Base-by-base conservation (phyloP, 2,113 vertebrate species). In the Gambusia affinis region DNA sequence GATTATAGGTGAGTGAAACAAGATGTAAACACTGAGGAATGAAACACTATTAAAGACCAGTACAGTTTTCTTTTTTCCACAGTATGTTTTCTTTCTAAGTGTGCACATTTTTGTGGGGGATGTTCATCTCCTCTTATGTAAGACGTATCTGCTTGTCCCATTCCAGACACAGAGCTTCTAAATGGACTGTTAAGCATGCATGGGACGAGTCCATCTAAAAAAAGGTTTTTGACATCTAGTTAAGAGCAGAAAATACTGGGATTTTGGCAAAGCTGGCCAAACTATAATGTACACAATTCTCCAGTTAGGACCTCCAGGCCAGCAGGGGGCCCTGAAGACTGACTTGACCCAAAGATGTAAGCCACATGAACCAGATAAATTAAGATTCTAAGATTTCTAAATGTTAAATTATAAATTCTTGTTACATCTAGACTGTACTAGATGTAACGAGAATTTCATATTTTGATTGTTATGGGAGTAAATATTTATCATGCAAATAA, bases 61-160 rank as follows among this genome's bases (percentile, higher is more conserved):
- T 6, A 24, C 5, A 24, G 47, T 22, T 54, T 54, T 54, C 22
- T 51, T 51, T 54, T 54, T 54, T 54, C 6, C 17, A 22, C 47
- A 19, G 47, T 54, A 19, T 2, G 19, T 54, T 19, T 54, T 54
- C 39, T 42, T 42, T 24, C 24, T 57, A 57, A 57, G 51, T 57
- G 22, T 57, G 51, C 51, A n/a, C 51, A 57, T 57, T 57, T 57
- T 57, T 57, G 51, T 57, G 51, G 51, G 51, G 51, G 51, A 57
- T 72, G 14, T 33, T 30, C 62, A 72, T 63, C 39, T 76, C 51
- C 31, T 67, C 28, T 82, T 86, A 81, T 72, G 67, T 81, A 87
- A 89, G 83, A 73, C 24, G 37, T 78, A 42, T 88, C 76, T 82
- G 80, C 64, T 79, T 86, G 88, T 92, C 88, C 81, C 75, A 84